phyloP scores from a whole-genome alignment of 2,113 vertebrate genomes.

The Centropus bengalensis region DNA sequence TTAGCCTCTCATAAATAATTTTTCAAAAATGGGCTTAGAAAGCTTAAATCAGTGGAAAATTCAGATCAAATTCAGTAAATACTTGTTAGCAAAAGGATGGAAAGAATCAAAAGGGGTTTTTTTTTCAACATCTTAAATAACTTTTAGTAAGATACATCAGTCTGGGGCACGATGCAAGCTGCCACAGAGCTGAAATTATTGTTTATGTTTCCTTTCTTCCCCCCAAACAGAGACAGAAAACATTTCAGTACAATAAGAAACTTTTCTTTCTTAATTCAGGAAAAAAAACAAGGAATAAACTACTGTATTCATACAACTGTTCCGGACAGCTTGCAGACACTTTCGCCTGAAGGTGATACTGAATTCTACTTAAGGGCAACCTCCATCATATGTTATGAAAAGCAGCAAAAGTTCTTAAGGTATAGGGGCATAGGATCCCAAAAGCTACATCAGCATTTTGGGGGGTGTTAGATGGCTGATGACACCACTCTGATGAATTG shows the following conservation, averaged over 20 bases:
- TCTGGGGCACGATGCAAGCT: background rate
- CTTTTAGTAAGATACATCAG: no score
- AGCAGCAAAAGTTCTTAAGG: background rate
- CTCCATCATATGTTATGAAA: background rate
- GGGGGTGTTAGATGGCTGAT: rapidly evolving
- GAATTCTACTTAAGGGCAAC: background rate
- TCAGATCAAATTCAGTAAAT: background rate
- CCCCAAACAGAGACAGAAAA: background rate
- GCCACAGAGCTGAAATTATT: background rate
- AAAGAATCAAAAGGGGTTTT: background rate
- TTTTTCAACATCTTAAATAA: background rate
- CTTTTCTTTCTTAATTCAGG: background rate
- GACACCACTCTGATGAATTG: background rate
- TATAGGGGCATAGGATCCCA: no score
- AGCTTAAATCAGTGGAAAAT: background rate
- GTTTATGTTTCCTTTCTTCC: background rate
- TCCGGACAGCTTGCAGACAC: no score
- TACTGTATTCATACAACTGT: background rate
- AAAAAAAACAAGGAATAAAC: background rate
- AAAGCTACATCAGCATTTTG: background rate
- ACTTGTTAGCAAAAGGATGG: background rate
- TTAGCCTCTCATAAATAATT: background rate
- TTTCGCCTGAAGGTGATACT: background rate
- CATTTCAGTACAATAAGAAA: background rate
- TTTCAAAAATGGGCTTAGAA: background rate